Evolutionary conservation across 2,797 vertebrate species (phyloP).

Genomic region (Mus caroli): DNA sequence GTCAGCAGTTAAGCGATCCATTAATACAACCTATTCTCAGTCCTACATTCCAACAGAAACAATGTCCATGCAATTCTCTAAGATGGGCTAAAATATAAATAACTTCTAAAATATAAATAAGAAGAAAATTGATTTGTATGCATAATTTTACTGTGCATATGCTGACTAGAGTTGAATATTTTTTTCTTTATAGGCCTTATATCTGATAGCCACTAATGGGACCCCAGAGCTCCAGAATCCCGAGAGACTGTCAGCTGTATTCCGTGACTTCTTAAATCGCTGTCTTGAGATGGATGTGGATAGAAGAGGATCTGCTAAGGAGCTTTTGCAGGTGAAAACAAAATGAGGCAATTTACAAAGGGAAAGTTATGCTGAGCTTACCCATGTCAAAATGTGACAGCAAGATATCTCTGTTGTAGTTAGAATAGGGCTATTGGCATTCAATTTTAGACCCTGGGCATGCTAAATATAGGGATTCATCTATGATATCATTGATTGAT

Average conservation of each 20-base stretch:
- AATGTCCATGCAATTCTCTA: conserved; percentile 30
- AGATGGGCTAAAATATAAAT: conserved; percentile 34
- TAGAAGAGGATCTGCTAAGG: conserved; percentile 94
- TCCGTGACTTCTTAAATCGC: conserved; percentile 94
- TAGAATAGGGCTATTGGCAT: conserved; percentile 32
- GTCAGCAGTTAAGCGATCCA: neutral
- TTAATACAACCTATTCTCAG: neutral
- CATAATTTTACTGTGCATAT: neutral
- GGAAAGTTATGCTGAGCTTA: conserved; percentile 37
- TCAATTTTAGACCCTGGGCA: conserved; percentile 66
- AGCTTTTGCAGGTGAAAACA: conserved; percentile 93
- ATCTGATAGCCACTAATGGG: conserved; percentile 95
- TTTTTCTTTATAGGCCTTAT: conserved; percentile 90
- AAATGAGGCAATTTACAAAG: conserved; percentile 57
- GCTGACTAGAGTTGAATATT: conserved; percentile 34
- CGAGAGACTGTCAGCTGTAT: conserved; percentile 93
- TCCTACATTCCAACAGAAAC: neutral
- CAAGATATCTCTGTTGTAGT: conserved; percentile 54
- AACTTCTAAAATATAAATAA: neutral
- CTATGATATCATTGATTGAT: conserved; percentile 36
- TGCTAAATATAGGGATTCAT: conserved; percentile 53
- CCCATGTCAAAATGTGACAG: conserved; percentile 21
- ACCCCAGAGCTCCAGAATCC: conserved; percentile 96
- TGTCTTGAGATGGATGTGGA: conserved; percentile 97
- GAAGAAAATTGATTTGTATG: conserved; percentile 30